Conservation (phyloP, 2,797 vertebrate genomes). For the Salmo trutta region DNA sequence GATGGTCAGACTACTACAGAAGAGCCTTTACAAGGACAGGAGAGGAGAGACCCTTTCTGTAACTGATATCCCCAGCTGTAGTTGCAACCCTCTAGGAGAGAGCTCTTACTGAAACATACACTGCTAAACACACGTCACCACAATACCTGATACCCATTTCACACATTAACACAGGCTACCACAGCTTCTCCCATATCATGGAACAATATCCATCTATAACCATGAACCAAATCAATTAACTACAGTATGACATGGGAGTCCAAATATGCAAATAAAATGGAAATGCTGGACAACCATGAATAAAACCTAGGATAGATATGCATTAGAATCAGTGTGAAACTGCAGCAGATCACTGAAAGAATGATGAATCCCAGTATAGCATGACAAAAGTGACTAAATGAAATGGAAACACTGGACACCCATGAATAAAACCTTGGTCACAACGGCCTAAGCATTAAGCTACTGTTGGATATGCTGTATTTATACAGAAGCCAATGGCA, state of each 20-base stretch:
- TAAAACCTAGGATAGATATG: too few relatives aligned
- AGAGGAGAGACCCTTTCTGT: background rate
- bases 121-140: constrained; percentile 24
- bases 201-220: constrained; percentile 27
- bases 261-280: background rate
- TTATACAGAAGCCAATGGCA: background rate
- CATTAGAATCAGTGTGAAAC: too few relatives aligned
- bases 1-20: constrained; percentile 9
- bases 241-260: constrained; percentile 12
- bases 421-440: background rate
- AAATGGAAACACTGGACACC: too few relatives aligned
- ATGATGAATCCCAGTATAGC: too few relatives aligned
- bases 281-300: background rate
- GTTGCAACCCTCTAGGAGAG: constrained; percentile 5
- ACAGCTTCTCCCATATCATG: constrained; percentile 24
- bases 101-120: background rate
- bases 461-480: background rate
- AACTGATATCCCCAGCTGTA: constrained; percentile 50
- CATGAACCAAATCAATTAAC: constrained; percentile 29
- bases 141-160: constrained; percentile 47
- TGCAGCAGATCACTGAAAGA: too few relatives aligned
- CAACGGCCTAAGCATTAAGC: background rate
- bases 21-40: background rate
- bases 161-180: constrained; percentile 18
- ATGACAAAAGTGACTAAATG: too few relatives aligned